phyloP scores from a whole-genome alignment of 1,140 invertebrate species.

The Polyergus mexicanus region DNA sequence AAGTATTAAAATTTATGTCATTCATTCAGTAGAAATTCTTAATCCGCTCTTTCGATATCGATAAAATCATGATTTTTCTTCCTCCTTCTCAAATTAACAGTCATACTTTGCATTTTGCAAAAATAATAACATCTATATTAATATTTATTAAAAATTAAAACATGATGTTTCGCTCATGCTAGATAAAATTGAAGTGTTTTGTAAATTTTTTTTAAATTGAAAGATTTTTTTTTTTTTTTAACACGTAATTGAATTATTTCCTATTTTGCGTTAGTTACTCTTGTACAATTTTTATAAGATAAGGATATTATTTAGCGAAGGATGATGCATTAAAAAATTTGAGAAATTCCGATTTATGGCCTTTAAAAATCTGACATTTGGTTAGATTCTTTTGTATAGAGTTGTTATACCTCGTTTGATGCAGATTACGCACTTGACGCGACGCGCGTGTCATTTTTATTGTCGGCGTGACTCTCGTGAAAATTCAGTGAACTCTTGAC shows the following conservation, averaged over 20 bases:
- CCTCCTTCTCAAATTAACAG: not conserved
- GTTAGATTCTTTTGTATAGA: not conserved
- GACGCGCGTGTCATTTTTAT: conserved; percentile 48
- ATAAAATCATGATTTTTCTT: not conserved
- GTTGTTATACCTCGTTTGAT: conserved; percentile 34
- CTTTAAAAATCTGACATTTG: conserved; percentile 10
- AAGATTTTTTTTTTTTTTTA: not conserved
- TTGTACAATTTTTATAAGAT: not conserved
- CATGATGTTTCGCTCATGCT: not conserved
- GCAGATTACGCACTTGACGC: conserved; percentile 54
- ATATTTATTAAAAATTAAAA: not conserved
- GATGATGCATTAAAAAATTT: not conserved
- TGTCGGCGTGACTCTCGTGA: conserved; percentile 66
- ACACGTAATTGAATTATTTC: not conserved
- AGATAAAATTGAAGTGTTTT: not conserved
- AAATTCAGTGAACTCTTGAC: conserved; percentile 73
- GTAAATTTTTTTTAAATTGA: not conserved
- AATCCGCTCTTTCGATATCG: not conserved
- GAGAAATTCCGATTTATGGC: not conserved
- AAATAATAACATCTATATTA: not conserved
- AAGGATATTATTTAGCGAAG: not conserved
- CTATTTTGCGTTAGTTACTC: too few relatives aligned
- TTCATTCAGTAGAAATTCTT: not conserved
- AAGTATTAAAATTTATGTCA: not conserved
- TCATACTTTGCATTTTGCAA: not conserved